Conservation (phyloP, 2,797 vertebrate genomes). For the Zalophus californianus region DNA sequence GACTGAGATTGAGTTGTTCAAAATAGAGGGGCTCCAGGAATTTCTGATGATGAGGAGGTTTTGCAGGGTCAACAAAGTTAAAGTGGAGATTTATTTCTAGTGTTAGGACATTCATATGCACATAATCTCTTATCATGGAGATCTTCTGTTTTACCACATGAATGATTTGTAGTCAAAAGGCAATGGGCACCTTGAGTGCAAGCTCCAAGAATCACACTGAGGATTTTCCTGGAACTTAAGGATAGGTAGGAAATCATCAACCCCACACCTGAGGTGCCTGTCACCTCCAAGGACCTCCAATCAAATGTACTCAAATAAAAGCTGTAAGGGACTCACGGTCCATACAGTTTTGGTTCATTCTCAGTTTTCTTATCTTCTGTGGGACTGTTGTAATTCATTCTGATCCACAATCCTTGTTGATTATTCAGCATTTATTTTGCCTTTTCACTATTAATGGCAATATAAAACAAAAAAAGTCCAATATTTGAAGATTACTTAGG, state of each 20-base stretch:
- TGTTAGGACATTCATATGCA: not conserved
- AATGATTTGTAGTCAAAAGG: not conserved
- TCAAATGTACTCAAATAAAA: not conserved
- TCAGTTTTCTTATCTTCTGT: slow-evolving; percentile 14
- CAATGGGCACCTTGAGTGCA: not conserved
- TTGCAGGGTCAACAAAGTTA: not conserved
- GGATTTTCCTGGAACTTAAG: not conserved
- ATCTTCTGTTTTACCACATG: not conserved
- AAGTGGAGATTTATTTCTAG: not conserved
- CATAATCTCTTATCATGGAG: not conserved
- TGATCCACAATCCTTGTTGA: not conserved
- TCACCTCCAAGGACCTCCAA: not conserved
- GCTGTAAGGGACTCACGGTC: not conserved
- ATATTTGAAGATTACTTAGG: not conserved
- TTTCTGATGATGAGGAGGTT: not conserved
- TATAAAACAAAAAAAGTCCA: not conserved
- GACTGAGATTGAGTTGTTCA: not conserved
- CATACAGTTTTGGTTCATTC: not conserved
- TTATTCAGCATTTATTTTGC: slow-evolving; percentile 35
- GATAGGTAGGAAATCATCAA: not conserved
- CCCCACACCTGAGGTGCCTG: not conserved
- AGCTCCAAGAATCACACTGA: not conserved
- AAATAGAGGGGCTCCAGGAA: not conserved
- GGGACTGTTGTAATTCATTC: not conserved
- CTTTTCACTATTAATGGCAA: not conserved